Conservation (phyloP, 2,888 invertebrate genomes). For the Eupithecia subfuscata region DNA sequence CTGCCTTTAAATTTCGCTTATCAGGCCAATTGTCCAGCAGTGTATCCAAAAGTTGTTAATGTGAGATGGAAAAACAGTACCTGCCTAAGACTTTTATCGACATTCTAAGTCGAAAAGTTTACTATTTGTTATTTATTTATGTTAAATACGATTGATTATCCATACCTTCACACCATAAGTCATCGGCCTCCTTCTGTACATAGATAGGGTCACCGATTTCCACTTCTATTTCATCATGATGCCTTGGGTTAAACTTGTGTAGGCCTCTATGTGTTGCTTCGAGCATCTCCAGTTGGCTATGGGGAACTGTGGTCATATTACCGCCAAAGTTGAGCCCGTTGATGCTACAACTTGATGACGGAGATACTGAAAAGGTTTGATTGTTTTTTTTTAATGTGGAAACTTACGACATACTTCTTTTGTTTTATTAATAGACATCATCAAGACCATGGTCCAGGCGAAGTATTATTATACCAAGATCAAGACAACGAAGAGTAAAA, state of each 20-base stretch:
- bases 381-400: neutral
- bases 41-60: neutral
- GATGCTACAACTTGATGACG: conserved; percentile 84
- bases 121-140: too few species aligned
- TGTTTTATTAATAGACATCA: neutral
- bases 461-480: too few species aligned
- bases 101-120: too few species aligned
- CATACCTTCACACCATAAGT: conserved; percentile 98
- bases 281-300: conserved; percentile 91
- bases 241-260: conserved; percentile 97
- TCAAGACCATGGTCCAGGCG: neutral
- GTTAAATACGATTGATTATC: neutral
- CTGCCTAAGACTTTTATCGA: neutral
- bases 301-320: conserved; percentile 88
- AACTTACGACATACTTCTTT: neutral
- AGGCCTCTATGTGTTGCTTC: conserved; percentile 98
- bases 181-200: conserved; percentile 98
- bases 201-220: conserved; percentile 99
- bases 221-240: conserved; percentile 97
- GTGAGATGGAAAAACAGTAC: neutral
- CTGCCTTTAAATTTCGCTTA: neutral
- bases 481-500: neutral
- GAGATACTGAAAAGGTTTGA: conserved; percentile 78
- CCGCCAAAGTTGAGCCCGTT: conserved; percentile 84
- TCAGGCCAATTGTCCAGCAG: neutral